These are phyloP conservation scores for Hypena proboscidalis DNA, from an alignment of 2,888 invertebrate species.

Conservation along the genomic window DNA sequence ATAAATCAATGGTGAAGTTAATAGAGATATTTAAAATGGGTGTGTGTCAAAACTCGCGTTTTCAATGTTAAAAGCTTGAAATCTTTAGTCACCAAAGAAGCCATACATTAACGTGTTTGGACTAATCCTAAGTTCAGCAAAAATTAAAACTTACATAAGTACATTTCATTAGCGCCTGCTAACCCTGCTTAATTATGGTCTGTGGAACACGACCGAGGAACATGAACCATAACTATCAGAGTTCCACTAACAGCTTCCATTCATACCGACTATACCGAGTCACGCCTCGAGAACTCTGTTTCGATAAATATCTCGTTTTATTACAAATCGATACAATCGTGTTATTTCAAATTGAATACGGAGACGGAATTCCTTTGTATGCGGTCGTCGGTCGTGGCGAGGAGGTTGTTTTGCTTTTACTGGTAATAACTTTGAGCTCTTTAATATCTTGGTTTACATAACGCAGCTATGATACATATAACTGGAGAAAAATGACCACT, in stretches of 20 bases:
- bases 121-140: too few species aligned
- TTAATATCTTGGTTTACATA: slow-evolving; percentile 11
- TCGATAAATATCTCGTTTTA: slow-evolving; percentile 51
- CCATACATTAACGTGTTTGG: too few species aligned
- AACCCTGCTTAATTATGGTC: too few species aligned
- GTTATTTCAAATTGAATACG: slow-evolving; percentile 31
- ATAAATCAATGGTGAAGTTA: too few species aligned
- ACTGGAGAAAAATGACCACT: too few species aligned
- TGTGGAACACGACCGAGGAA: slow-evolving; percentile 44
- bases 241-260: slow-evolving; percentile 55
- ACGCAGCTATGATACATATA: slow-evolving; percentile 8
- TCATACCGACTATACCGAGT: slow-evolving; percentile 69
- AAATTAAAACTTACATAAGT: too few species aligned
- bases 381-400: slow-evolving; percentile 6
- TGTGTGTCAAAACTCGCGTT: too few species aligned
- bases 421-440: slow-evolving; percentile 2
- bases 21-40: too few species aligned
- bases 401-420: slow-evolving; percentile 22
- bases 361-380: slow-evolving; percentile 32
- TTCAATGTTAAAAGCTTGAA: too few species aligned
- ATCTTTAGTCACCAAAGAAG: too few species aligned
- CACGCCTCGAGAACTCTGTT: slow-evolving; percentile 64
- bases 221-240: slow-evolving; percentile 53
- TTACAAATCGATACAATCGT: slow-evolving; percentile 49
- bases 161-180: too few species aligned